A percentile compares a stretch with the other conserved stretches of the same genome.
These are phyloP conservation scores for Neodiprion pinetum DNA, from an alignment of 1,140 invertebrate species.

Conservation along the genomic window DNA sequence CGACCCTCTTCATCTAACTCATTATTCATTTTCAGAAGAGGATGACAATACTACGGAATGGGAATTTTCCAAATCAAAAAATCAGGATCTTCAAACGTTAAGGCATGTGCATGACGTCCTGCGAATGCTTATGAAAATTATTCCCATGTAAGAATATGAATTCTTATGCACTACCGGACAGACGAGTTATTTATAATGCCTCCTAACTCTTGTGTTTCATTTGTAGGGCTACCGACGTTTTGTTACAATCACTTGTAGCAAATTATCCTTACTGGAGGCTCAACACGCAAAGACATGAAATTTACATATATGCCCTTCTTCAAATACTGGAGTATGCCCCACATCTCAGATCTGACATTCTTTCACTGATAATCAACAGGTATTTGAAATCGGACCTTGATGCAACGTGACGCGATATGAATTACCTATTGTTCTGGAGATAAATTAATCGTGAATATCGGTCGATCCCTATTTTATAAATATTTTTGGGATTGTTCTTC, in stretches of 20 bases:
- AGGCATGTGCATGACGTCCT: constrained; percentile 66
- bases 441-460: constrained; percentile 27
- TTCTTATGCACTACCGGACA: constrained; percentile 15
- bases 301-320: constrained; percentile 72
- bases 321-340: constrained; percentile 71
- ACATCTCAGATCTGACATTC: constrained; percentile 64
- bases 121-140: constrained; percentile 62
- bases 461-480: no score
- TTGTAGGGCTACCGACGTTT: constrained; percentile 64
- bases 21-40: constrained; percentile 26
- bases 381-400: constrained; percentile 46
- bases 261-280: constrained; percentile 72
- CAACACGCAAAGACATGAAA: constrained; percentile 63
- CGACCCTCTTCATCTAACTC: neutral
- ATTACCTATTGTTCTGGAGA: constrained; percentile 11
- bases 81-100: constrained; percentile 58
- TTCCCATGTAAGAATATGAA: constrained; percentile 68
- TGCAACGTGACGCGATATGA: neutral
- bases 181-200: no score
- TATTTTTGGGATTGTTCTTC: no score
- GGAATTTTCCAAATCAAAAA: constrained; percentile 52
- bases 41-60: constrained; percentile 51
- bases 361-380: constrained; percentile 74
- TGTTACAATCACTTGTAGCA: constrained; percentile 62
- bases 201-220: constrained; percentile 27